Evolutionary conservation across 2,113 vertebrate species (phyloP), one percentile per base, ranked within the genome.

Genomic region (Cheilinus undulatus): DNA sequence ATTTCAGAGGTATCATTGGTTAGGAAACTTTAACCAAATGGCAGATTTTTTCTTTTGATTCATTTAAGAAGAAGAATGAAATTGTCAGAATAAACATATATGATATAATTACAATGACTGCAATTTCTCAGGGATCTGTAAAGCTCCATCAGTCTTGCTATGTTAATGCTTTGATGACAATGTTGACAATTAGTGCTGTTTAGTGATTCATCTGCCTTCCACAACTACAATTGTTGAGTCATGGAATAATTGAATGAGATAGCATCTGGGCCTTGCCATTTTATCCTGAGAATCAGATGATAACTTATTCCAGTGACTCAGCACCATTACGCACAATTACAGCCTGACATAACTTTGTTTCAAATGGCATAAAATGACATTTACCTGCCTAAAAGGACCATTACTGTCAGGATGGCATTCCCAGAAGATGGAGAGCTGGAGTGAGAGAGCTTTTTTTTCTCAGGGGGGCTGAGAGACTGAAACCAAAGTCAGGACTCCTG

Each of bases 271-370:
- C 75, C 1, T 13, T n/a, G 51, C 27, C 22, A 32, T 24, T 26
- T 23, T 52, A 66, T 23, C 67, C 64, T 54, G 53, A 51, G 72
- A 74, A 70, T 77, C 17, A 57, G 27, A 81, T 48, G 59, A 66
- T 67, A 62, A 53, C 58, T 32, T 75, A 69, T 82, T 78, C 56
- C 49, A 28, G 56, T 86, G 84, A 88, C 70, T 88, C 82, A 87
- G 82, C 14, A 15, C 78, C 76, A 89, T 90, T 89, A 85, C 49
- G 65, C 45, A 43, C 75, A 70, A 87, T 84, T 76, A 80, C 20
- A 77, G 72, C 66, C 68, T 58, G 75, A 80, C 69, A 56, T 84
- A 69, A 86, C 76, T 76, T 83, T 50, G 73, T 90, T 89, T 90
- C 28, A 77, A 90, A 71, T 57, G 14, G 66, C 26, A 73, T 48